Evolutionary conservation across 2,797 vertebrate species (phyloP), one percentile per base, ranked within the genome.

Genomic region (Phylloscopus collybita): DNA sequence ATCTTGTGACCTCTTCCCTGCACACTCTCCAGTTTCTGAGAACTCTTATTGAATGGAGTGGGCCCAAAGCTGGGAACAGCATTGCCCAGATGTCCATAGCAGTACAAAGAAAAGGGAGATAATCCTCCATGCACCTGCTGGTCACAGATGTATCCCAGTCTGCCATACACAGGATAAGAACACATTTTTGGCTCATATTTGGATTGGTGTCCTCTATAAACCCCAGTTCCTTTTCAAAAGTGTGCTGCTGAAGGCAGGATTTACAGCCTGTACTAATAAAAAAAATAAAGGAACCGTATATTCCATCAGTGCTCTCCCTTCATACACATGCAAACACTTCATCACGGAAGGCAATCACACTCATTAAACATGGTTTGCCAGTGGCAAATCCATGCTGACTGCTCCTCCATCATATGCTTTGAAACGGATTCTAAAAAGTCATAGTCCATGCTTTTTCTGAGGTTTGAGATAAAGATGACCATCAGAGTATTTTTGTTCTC

Each of bases 371-470:
- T 57, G 42, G 80, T 61, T n/a, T 57, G 51, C 11, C 29, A 76
- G 13, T 42, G 34, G 29, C 27, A 88, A 83, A 76, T 29, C 76
- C 27, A 59, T 14, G 38, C 17, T 49, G 51, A 61, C 26, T 65
- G 14, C 20, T 76, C 29, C 11, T 65, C 26, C 44, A 66, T 50
- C 40, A n/a, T 1, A 26, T 9, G 4, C 18, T 50, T 70, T 53
- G 20, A 86, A 91, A 83, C 13, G 6, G 44, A 76, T 76, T 86
- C 5, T 49, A 78, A 34, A 40, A 62, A 12, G 26, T 34, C 26
- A 42, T 4, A 19, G 16, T 70, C 34, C 1, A 0, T 12, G 9
- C 0, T 49, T 69, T 90, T 57, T 29, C n/a, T 1, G 16, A 13
- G 6, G 22, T 78, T 50, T 80, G 47, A 88, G 21, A 47, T 59